phyloP scores from a whole-genome alignment of 1,140 invertebrate genomes.

The Sycophila sp. region DNA sequence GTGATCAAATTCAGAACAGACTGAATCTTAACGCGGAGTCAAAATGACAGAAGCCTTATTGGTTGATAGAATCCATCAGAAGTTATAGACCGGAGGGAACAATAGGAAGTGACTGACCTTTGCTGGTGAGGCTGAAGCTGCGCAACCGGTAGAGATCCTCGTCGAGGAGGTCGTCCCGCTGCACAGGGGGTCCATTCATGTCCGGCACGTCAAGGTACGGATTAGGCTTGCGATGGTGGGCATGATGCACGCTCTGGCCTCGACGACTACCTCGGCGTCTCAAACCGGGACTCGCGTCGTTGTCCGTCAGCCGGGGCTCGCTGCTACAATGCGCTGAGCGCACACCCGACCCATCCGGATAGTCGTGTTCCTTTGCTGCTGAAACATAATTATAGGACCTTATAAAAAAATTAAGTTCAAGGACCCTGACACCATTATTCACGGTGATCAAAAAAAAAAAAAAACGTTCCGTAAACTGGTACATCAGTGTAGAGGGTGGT shows the following conservation, averaged over 20 bases:
- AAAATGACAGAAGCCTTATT: not conserved
- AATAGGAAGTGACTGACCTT: constrained; percentile 71
- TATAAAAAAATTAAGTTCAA: no score
- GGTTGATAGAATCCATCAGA: no score
- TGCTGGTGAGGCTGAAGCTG: constrained; percentile 88
- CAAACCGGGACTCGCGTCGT: constrained; percentile 68
- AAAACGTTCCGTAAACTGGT: no score
- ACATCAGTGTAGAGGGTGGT: no score
- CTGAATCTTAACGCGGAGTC: no score
- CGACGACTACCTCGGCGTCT: constrained; percentile 67
- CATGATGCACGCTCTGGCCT: constrained; percentile 65
- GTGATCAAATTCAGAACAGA: no score
- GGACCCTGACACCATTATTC: no score
- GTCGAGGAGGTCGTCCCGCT: constrained; percentile 71
- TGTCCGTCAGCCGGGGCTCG: constrained; percentile 69
- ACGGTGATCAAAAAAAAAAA: no score
- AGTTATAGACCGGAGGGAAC: not conserved
- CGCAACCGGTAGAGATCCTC: constrained; percentile 86
- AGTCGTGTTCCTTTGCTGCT: constrained; percentile 62
- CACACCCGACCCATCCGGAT: constrained; percentile 58
- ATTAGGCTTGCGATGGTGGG: constrained; percentile 72
- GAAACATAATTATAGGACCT: no score
- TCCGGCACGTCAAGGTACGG: constrained; percentile 85
- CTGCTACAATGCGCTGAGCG: constrained; percentile 68
- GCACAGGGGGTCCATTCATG: constrained; percentile 51